Evolutionary conservation across 2,113 vertebrate genomes (phyloP).

Genomic region (Atlantisia rogersi): DNA sequence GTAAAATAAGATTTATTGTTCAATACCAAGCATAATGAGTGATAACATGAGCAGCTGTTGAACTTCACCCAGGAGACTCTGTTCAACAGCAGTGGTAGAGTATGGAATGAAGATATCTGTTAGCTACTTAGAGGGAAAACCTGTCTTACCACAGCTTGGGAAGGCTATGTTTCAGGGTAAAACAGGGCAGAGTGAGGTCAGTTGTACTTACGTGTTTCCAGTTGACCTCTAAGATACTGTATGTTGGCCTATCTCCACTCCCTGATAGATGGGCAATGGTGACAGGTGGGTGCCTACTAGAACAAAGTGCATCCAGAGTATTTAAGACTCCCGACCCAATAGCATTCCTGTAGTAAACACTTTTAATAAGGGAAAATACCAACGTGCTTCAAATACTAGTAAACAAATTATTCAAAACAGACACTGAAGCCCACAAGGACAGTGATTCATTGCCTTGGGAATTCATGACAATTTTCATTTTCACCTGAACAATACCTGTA

Average conservation of each 20-base stretch:
- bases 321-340: neutral
- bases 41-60: neutral
- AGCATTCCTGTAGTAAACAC: conserved; percentile 13
- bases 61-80: neutral
- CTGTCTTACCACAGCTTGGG: neutral
- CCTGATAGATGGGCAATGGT: neutral
- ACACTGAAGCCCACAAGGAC: neutral
- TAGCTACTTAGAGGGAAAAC: neutral
- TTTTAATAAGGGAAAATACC: conserved; percentile 37
- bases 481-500: neutral
- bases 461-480: conserved; percentile 9
- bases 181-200: neutral
- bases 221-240: neutral
- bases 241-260: neutral
- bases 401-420: conserved; percentile 58
- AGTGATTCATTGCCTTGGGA: conserved; percentile 32
- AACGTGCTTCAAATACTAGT: conserved; percentile 11
- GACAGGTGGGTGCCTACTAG: neutral
- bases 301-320: neutral
- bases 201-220: neutral
- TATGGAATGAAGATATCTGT: neutral
- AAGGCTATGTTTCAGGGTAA: neutral
- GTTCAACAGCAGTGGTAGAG: neutral
- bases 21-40: neutral
- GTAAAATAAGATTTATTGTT: neutral